Base-by-base conservation (phyloP, 2,113 vertebrate genomes). In the Coracopsis vasa region DNA sequence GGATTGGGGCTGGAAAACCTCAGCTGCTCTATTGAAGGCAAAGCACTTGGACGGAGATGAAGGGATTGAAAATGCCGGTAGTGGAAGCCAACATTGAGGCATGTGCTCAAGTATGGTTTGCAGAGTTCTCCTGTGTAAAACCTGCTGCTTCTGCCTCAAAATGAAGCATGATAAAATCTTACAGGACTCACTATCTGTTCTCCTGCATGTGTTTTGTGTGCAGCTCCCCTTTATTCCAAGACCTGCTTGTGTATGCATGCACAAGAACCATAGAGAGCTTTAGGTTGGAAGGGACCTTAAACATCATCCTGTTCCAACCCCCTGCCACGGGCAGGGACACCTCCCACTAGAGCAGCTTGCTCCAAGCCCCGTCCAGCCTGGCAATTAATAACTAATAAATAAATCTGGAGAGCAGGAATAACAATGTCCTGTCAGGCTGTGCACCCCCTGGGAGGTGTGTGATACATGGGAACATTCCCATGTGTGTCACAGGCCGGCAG, bases 381-480 rank as follows among this genome's bases (percentile, higher is more conserved):
- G 56, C 14, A 10, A 15, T 58, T 10, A n/a, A 23, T n/a, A 58
- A 35, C 56, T 7, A n/a, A 23, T 35, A n/a, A 58, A 58, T 58
- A 23, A 23, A 58, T 2, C 33, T 3, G 6, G 33, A 20, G 9
- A 23, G 33, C 20, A 10, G 33, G 33, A 35, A 15, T 5, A 58
- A 15, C 56, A 23, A 35, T 24, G 33, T 58, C 33, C 28, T 47
- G 56, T 56, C 28, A 53, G 54, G 47, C 56, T 25, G 25, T 21
- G 9, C 3, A 1, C 10, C 17, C 13, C 31, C 47, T 0, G 4
- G 16, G 77, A 29, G 27, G 4, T 53, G 39, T 73, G 41, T 28
- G 25, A 6, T 25, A 0, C 0, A 0, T 14, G n/a, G 65, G 29
- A 20, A 6, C 1, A 5, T 71, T 33, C 44, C 54, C 1, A 4